Base-by-base conservation (phyloP, 2,797 vertebrate species). In the Heteromormyrus szaboi region DNA sequence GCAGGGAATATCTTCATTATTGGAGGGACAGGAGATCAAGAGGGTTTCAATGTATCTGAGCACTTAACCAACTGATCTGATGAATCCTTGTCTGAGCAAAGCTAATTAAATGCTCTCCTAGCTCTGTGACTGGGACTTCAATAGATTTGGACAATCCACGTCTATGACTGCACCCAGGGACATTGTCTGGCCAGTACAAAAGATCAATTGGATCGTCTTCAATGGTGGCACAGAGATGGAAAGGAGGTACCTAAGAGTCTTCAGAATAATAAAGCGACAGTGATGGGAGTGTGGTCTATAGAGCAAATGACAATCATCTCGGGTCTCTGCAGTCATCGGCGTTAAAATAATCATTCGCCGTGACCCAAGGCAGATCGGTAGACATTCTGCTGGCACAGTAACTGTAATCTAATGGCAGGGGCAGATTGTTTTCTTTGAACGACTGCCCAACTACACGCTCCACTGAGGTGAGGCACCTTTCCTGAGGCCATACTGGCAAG, bases 61-160 rank as follows among this genome's bases (percentile, higher is more conserved):
- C 85, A 86, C 85, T 86, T 59, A 56, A 53, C 51, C 85, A 86
- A 62, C 37, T 59, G 54, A 41, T 41, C 85, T 86, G 29, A 86
- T 37, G 29, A 59, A 59, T 86, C 29, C n/a, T 17, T 86, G 53
- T 86, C 51, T 62, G 53, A 86, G 51, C 51, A 41, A 25, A 86
- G 54, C 29, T 86, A 59, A 86, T 86, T 86, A 59, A 86, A 86
- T 12, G 29, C 29, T 41, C 29, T 86, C 33, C 85, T 11, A 41
- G 29, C 5, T 56, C 11, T 59, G 25, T 86, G 53, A 86, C 85
- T 37, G 29, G 19, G 85, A 11, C 51, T 59, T 86, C 29, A 59
- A n/a, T 11, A 37, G 54, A 53, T 25, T 29, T 41, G 19, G 54
- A 86, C 85, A 62, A 86, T 54, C 85, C 53, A 59, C 33, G n/a